These are phyloP conservation scores for Arothron firmamentum DNA, from an alignment of 2,113 vertebrate genomes.

Conservation along the genomic window DNA sequence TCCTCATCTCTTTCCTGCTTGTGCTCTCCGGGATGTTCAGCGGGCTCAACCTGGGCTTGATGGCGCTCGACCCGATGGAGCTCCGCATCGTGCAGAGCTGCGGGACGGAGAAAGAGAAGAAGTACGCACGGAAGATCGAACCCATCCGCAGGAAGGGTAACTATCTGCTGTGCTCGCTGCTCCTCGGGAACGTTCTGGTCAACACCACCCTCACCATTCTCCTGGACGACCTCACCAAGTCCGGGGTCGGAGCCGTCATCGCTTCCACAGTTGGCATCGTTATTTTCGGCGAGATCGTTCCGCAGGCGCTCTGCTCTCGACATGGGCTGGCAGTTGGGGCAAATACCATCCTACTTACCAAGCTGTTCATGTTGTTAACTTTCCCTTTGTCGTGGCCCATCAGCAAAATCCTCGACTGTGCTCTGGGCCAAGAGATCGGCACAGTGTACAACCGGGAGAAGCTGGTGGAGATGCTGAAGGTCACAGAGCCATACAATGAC, in stretches of 20 bases:
- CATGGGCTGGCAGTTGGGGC: conserved; percentile 93
- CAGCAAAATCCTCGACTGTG: conserved; percentile 87
- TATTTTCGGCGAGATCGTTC: conserved; percentile 95
- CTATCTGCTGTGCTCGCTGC: conserved; percentile 91
- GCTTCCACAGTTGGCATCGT: conserved; percentile 93
- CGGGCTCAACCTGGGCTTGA: conserved; percentile 92
- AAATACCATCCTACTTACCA: conserved; percentile 89
- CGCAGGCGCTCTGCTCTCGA: conserved; percentile 91
- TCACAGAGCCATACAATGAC: conserved; percentile 93
- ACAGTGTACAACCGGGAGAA: conserved; percentile 97
- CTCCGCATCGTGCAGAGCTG: conserved; percentile 96
- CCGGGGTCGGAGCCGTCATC: conserved; percentile 82
- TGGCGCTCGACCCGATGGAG: conserved; percentile 98
- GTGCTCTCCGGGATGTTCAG: conserved; percentile 95
- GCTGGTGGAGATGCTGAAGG: conserved; percentile 93
- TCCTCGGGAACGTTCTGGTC: conserved; percentile 92
- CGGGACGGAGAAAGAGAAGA: conserved; percentile 88
- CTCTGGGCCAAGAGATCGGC: conserved; percentile 93
- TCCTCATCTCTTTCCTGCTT: conserved; percentile 78
- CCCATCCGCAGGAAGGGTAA: conserved; percentile 92
- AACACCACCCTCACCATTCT: conserved; percentile 98
- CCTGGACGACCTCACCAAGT: conserved; percentile 87
- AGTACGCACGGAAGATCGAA: conserved; percentile 86
- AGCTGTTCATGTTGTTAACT: conserved; percentile 93
- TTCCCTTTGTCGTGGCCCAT: conserved; percentile 92